Evolutionary conservation across 23 tunicate genomes (phyloP).

Genomic region (Halocynthia roretzi): DNA sequence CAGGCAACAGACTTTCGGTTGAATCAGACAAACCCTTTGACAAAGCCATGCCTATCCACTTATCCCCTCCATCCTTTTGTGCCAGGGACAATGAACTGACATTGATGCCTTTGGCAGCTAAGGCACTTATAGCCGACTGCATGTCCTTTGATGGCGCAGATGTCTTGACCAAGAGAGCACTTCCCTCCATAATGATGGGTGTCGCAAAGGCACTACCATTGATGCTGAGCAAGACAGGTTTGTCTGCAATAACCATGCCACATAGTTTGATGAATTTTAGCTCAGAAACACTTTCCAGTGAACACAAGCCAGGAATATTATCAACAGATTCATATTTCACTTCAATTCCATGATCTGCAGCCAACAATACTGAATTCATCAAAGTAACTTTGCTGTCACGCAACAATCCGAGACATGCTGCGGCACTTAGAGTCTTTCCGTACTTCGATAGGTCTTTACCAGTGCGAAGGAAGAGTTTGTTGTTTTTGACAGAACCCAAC

Average conservation of each 20-base stretch:
- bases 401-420: slow-evolving; percentile 59
- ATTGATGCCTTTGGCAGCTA: no score
- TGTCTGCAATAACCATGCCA: slow-evolving; percentile 19
- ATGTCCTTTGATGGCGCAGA: neutral
- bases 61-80: no score
- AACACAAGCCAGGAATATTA: neutral
- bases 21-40: no score
- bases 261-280: slow-evolving; percentile 6
- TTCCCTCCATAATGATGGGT: slow-evolving; percentile 24
- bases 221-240: slow-evolving; percentile 13
- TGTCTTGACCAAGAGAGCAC: slow-evolving; percentile 1
- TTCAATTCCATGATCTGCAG: slow-evolving; percentile 34
- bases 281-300: neutral
- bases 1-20: no score
- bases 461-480: neutral
- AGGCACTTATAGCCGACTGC: no score
- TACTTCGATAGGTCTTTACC: slow-evolving; percentile 24
- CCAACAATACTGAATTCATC: slow-evolving; percentile 43
- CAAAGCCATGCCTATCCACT: no score
- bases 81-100: no score
- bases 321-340: slow-evolving; percentile 15
- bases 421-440: slow-evolving; percentile 51
- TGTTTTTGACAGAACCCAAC: neutral
- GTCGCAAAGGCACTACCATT: slow-evolving; percentile 3
- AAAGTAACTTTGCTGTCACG: slow-evolving; percentile 31